phyloP scores from a whole-genome alignment of 1,140 invertebrate species.

The Copidosoma floridanum region DNA sequence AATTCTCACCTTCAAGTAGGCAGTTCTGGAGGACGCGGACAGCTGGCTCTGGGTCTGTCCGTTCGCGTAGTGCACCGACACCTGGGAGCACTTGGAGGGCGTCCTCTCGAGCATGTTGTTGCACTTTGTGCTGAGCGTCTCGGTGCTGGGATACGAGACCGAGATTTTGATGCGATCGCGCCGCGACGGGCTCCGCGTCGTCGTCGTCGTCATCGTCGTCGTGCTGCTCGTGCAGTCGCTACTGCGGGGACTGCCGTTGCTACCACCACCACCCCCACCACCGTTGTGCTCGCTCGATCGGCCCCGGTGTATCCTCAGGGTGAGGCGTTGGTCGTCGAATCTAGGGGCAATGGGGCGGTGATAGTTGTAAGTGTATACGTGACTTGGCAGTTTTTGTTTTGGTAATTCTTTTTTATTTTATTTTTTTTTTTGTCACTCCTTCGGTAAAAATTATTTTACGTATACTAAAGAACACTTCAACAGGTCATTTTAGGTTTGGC shows the following conservation, averaged over 20 bases:
- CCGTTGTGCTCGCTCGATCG: slow-evolving; percentile 61
- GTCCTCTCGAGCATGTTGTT: slow-evolving; percentile 52
- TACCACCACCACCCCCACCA: slow-evolving; percentile 56
- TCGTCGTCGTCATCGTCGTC: no score
- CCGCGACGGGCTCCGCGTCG: slow-evolving; percentile 55
- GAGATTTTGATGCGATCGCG: slow-evolving; percentile 78
- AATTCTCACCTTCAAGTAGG: slow-evolving; percentile 53
- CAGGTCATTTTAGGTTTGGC: no score
- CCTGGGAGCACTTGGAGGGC: slow-evolving; percentile 47
- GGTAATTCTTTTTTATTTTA: no score
- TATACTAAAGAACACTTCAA: no score
- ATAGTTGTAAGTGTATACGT: no score
- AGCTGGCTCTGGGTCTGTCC: slow-evolving; percentile 52
- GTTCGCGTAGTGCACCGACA: slow-evolving; percentile 51
- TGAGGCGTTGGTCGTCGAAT: slow-evolving; percentile 84
- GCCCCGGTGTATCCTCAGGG: slow-evolving; percentile 87
- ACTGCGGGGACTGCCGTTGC: slow-evolving; percentile 25
- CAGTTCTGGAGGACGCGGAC: slow-evolving; percentile 42
- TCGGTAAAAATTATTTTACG: no score
- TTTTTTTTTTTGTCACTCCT: no score
- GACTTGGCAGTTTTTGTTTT: no score
- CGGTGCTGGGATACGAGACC: slow-evolving; percentile 77
- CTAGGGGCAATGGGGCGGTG: no score
- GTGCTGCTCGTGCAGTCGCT: no score
- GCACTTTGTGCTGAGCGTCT: slow-evolving; percentile 64